Percentiles rank a stretch among this genome's conserved stretches.
phyloP scores from a whole-genome alignment of 2,888 invertebrate species.

The Elgonia sp. region DNA sequence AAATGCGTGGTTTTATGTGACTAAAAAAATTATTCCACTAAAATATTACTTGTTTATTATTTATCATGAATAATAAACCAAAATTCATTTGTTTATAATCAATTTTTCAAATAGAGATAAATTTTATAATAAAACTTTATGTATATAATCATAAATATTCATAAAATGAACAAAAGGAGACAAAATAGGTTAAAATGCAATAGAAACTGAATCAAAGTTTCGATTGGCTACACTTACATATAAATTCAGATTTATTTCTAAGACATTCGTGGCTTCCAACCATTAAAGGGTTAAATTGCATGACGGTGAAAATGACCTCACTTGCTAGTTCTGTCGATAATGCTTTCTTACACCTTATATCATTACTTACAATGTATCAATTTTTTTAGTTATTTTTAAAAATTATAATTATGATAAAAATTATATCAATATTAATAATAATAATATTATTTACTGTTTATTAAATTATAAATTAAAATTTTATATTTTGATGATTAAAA shows the following conservation, averaged over 20 bases:
- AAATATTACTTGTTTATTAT: too few relatives aligned
- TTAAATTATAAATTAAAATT: too few relatives aligned
- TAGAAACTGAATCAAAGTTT: constrained; percentile 4
- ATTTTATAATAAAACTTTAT: too few relatives aligned
- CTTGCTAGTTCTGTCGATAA: constrained; percentile 21
- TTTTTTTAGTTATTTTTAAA: too few relatives aligned
- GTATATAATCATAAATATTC: neutral
- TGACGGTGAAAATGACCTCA: constrained; percentile 52
- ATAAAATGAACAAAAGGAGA: neutral
- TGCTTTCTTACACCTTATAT: constrained; percentile 10
- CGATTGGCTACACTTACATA: constrained; percentile 30
- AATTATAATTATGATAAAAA: too few relatives aligned
- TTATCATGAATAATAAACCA: too few relatives aligned
- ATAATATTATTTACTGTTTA: too few relatives aligned
- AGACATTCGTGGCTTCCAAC: constrained; percentile 42
- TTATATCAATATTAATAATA: too few relatives aligned
- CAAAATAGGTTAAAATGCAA: constrained; percentile 6
- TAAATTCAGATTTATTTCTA: constrained; percentile 35
- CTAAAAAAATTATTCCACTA: too few relatives aligned
- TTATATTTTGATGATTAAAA: too few relatives aligned
- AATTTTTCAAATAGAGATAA: too few relatives aligned
- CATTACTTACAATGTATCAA: too few relatives aligned
- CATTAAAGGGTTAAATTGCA: constrained; percentile 51
- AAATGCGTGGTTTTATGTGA: neutral
- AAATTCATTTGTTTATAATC: neutral